Base-by-base conservation (phyloP, 2,113 vertebrate genomes). In the Sinosuthora webbiana region DNA sequence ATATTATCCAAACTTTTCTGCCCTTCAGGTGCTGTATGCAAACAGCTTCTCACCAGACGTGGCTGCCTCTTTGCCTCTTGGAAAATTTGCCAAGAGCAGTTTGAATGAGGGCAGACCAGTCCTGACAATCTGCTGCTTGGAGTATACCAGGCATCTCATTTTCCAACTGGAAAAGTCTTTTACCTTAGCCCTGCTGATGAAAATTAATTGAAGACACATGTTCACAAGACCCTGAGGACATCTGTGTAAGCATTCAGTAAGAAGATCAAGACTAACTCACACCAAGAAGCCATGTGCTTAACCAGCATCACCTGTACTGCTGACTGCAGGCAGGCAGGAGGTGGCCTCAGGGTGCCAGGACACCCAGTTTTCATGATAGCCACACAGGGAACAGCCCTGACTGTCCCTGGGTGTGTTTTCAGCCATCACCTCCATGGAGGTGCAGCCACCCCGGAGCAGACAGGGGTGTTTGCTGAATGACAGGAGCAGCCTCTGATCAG, bases 231-330 rank as follows among this genome's bases (percentile, higher is more conserved):
- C 79, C 94, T 68, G 68, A 71, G 55, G 85, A 96, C 68, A 83
- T 92, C 87, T 95, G 92, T 70, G 47, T 53, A 92, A 88, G 85
- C 73, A 78, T 83, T 96, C 94, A 94, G 56, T 33, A 47, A 86
- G 91, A 82, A 87, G 94, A 95, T 96, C 92, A 94, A 95, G 92
- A 85, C 79, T 67, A 86, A 81, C 68, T 88, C 93, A 86, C 93
- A 91, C 93, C 71, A 77, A 75, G 83, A 78, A 80, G 47, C 37
- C 90, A 81, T 13, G 49, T 90, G 88, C 75, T 80, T 96, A 95
- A 95, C 71, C 49, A 75, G 67, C 71, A 94, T 88, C 87, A 88
- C 85, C 94, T 95, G 83, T 25, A 31, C 57, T 79, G 87, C 62
- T 49, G 57, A 64, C 52, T 89, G 50, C 59, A 81, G 79, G 44